Conservation (phyloP, 1,140 invertebrate genomes). For the Meteorus sp. region DNA sequence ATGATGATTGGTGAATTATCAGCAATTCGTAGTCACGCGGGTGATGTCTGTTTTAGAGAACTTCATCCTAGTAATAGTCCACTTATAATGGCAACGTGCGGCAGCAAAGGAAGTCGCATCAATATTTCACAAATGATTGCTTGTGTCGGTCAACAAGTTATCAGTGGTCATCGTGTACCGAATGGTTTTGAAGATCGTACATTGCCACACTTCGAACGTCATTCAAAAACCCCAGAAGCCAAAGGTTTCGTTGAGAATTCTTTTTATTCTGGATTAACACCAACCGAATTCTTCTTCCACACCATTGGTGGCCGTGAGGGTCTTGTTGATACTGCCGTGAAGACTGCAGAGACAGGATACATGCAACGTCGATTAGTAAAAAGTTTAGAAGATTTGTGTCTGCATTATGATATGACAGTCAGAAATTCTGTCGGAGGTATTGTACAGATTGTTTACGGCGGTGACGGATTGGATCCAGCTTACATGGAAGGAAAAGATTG, state of each 20-base stretch:
- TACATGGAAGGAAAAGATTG: constrained; percentile 92
- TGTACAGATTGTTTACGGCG: constrained; percentile 93
- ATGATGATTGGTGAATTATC: constrained; percentile 94
- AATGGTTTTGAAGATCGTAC: constrained; percentile 93
- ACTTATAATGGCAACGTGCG: constrained; percentile 94
- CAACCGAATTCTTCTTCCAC: constrained; percentile 98
- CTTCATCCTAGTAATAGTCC: constrained; percentile 87
- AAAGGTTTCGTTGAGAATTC: constrained; percentile 99
- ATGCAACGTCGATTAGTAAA: constrained; percentile 97
- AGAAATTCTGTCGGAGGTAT: constrained; percentile 92
- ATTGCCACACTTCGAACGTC: constrained; percentile 89
- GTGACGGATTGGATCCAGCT: constrained; percentile 93
- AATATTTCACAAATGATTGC: constrained; percentile 99
- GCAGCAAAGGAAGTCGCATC: constrained; percentile 96
- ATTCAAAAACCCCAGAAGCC: constrained; percentile 86
- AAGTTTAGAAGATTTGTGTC: constrained; percentile 89
- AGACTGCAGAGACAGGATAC: constrained; percentile 99
- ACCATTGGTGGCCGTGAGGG: constrained; percentile 98
- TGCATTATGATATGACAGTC: constrained; percentile 96
- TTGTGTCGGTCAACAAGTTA: constrained; percentile 98
- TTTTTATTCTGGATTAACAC: constrained; percentile 95
- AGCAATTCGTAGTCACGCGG: constrained; percentile 93
- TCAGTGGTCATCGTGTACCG: constrained; percentile 95
- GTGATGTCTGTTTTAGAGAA: constrained; percentile 90
- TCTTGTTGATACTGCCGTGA: constrained; percentile 98